Evolutionary conservation across 2,797 vertebrate species (phyloP).

Genomic region (Argya squamiceps): DNA sequence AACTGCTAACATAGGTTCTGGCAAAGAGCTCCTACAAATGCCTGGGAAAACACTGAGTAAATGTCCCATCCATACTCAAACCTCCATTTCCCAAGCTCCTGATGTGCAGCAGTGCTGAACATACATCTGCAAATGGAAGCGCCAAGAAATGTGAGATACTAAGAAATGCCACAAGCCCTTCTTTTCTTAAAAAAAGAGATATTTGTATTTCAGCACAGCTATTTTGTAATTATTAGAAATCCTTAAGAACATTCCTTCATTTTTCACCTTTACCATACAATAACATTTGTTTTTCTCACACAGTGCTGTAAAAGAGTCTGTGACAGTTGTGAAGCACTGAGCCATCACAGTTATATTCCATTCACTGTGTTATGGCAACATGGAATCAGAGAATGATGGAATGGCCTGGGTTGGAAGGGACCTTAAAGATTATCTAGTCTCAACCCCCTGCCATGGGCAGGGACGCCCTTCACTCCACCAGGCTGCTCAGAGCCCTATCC

Average conservation of each 20-base stretch:
- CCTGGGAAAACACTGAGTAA: neutral
- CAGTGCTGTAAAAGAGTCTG: neutral
- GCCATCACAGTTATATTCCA: neutral
- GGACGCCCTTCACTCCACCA: neutral
- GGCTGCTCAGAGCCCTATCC: neutral
- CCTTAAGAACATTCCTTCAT: neutral
- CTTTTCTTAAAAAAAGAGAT: neutral
- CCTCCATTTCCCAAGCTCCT: neutral
- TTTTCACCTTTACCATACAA: neutral
- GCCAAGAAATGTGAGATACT: neutral
- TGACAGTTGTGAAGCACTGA: neutral
- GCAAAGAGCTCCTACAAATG: neutral
- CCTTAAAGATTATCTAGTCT: neutral
- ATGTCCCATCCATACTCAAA: neutral
- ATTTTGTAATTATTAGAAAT: neutral
- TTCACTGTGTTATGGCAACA: accelerated
- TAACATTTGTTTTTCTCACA: neutral
- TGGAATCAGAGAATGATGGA: neutral
- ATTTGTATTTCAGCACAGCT: neutral
- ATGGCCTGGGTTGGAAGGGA: neutral
- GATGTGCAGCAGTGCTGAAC: neutral
- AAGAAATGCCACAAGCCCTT: neutral
- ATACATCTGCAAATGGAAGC: neutral
- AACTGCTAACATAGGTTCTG: neutral
- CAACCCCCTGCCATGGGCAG: no score